Base-by-base conservation (phyloP, 1,140 invertebrate genomes). In the Zaprionus lachaisei region DNA sequence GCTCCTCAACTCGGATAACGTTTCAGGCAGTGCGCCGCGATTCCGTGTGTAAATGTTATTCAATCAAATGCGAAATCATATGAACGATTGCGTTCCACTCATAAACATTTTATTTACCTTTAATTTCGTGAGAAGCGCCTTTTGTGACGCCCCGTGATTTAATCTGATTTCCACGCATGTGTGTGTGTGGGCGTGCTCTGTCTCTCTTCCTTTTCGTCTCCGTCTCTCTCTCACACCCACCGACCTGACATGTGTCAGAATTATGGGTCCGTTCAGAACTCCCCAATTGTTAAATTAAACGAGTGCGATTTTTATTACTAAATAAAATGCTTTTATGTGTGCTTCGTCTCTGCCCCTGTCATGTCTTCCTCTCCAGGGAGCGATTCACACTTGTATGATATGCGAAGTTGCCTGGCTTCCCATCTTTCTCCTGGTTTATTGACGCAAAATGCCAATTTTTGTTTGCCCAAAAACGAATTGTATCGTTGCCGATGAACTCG, bases 51-150 rank as follows among this genome's bases (percentile, higher is more conserved):
- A 89, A 89, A 89, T 90, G 84, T 90, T 87, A 87, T 90, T 87
- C 84, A 87, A 87, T 87, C 84, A 87, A 87, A 87, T 89, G 84
- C 76, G 85, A 87, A 87, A 90, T 87, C 78, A 87, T 87, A 89
- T 87, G 81, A 80, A 86, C 84, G 77, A 75, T 82, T 83, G 72
- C 83, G 70, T 61, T 89, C 70, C 81, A 83, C 81, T 87, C 84
- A 87, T 87, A 87, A 87, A 87, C 85, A 87, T 87, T 87, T 87
- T 87, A 87, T 87, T 87, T 87, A 89, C 84, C 84, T 87, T 87
- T 87, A 87, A 87, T 87, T 89, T 87, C 81, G 84, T 84, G 85
- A 79, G 73, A 87, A 84, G 84, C 84, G 77, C 69, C 84, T 84
- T 84, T 90, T 81, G 78, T 84, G 72, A 61, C 57, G 70, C 71